These are phyloP conservation scores for Enteromius radiatus DNA, from an alignment of 2,797 vertebrate species.

Conservation along the genomic window DNA sequence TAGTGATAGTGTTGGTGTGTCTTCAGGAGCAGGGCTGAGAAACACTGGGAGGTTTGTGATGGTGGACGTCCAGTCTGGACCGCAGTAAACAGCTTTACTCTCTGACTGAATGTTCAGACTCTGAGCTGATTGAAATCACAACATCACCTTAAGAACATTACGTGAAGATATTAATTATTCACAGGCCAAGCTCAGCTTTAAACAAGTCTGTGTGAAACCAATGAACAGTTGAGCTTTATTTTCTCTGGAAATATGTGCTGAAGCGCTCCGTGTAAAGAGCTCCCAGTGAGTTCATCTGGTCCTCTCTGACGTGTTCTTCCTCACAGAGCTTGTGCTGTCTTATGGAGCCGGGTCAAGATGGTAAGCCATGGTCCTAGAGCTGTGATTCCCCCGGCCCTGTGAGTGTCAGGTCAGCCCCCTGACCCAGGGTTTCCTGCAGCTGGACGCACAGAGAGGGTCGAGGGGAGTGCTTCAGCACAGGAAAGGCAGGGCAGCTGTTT, in stretches of 20 bases:
- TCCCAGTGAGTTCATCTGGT: slow-evolving; percentile 66
- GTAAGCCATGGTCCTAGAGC: not conserved
- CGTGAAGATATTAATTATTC: slow-evolving; percentile 44
- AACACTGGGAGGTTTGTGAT: not conserved
- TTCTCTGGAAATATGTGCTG: slow-evolving; percentile 49
- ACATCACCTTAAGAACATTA: slow-evolving; percentile 21
- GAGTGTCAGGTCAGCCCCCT: not conserved
- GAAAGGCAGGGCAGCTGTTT: slow-evolving; percentile 59
- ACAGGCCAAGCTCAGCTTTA: slow-evolving; percentile 13
- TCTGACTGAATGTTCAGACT: not conserved
- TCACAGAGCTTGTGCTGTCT: slow-evolving; percentile 21
- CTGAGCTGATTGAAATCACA: not conserved
- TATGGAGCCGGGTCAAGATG: not conserved
- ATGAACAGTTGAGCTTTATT: slow-evolving; percentile 43
- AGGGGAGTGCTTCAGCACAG: slow-evolving; percentile 7
- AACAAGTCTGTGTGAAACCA: slow-evolving; percentile 20
- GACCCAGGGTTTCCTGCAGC: not conserved
- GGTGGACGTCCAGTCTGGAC: not conserved
- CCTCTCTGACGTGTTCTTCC: slow-evolving; percentile 61
- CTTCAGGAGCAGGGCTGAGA: no score
- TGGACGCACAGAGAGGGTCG: not conserved
- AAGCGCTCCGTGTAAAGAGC: slow-evolving; percentile 54
- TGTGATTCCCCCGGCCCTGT: not conserved
- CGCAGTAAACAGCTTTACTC: not conserved
- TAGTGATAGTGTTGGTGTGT: not conserved